Conservation (phyloP, 2,888 invertebrate genomes). For the Congeria kusceri region DNA sequence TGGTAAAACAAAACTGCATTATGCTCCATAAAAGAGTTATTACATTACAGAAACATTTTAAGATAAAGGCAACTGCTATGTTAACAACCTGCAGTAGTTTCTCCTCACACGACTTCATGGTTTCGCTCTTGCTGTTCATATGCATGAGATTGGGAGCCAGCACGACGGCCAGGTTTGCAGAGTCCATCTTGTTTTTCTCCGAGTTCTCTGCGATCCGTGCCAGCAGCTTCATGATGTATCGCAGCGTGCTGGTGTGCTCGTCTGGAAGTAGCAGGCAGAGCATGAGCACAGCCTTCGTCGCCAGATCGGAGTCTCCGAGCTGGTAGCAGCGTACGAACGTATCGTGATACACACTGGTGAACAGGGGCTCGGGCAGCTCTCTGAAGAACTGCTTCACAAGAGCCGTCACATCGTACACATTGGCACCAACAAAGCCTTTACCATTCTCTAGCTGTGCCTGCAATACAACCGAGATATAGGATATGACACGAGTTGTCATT, state of each 20-base stretch:
- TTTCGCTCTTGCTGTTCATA: constrained; percentile 86
- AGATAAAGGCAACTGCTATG: too few relatives aligned
- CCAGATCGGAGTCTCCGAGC: constrained; percentile 77
- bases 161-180: constrained; percentile 93
- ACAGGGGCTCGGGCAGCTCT: constrained; percentile 93
- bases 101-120: constrained; percentile 81
- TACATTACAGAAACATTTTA: too few relatives aligned
- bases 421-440: constrained; percentile 88
- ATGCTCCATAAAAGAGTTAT: too few relatives aligned
- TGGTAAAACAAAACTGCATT: too few relatives aligned
- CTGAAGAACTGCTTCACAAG: constrained; percentile 94
- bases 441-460: constrained; percentile 91
- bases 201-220: constrained; percentile 90
- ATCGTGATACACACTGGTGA: constrained; percentile 91
- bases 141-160: constrained; percentile 95
- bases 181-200: constrained; percentile 92
- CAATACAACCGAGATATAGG: constrained; percentile 66
- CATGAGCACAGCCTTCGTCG: constrained; percentile 89
- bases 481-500: too few relatives aligned
- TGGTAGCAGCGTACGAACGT: constrained; percentile 88
- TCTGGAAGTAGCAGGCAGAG: constrained; percentile 91
- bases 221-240: constrained; percentile 91
- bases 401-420: constrained; percentile 94
- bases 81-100: constrained; percentile 74
- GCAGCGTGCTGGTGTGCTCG: constrained; percentile 91